These are phyloP conservation scores for Asarcornis scutulata DNA, from an alignment of 2,113 vertebrate species.

Conservation along the genomic window DNA sequence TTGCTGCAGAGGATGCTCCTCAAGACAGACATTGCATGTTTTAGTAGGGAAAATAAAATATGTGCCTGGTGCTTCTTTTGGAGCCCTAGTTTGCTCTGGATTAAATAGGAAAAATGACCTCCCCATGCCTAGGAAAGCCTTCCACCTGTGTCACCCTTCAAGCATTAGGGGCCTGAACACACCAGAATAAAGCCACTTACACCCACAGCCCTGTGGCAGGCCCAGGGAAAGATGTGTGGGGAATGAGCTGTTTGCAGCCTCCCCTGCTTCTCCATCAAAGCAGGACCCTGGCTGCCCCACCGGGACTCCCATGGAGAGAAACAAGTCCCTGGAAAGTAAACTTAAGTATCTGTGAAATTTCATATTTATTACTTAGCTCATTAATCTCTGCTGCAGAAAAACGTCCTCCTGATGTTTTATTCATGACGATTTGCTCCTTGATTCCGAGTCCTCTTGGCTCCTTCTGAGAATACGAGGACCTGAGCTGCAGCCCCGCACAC, in stretches of 20 bases:
- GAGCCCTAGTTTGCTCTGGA: not conserved
- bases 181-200: fast-evolving
- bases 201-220: not conserved
- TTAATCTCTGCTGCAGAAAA: slow-evolving; percentile 52
- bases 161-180: not conserved
- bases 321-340: slow-evolving; percentile 34
- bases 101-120: not conserved
- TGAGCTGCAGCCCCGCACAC: not conserved
- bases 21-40: not conserved
- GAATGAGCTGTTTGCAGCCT: not conserved
- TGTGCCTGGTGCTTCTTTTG: not conserved
- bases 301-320: not conserved
- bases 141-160: too few species aligned
- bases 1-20: not conserved
- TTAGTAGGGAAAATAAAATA: not conserved
- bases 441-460: not conserved
- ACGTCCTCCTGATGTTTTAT: slow-evolving; percentile 34
- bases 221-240: not conserved
- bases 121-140: not conserved
- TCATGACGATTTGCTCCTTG: not conserved
- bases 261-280: not conserved
- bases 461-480: not conserved
- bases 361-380: slow-evolving; percentile 44
- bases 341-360: slow-evolving; percentile 46
- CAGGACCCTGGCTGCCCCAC: not conserved